A percentile compares a stretch with the other conserved stretches of the same genome.
Evolutionary conservation across 2,113 vertebrate species (phyloP).

Genomic region (Callorhinus ursinus): DNA sequence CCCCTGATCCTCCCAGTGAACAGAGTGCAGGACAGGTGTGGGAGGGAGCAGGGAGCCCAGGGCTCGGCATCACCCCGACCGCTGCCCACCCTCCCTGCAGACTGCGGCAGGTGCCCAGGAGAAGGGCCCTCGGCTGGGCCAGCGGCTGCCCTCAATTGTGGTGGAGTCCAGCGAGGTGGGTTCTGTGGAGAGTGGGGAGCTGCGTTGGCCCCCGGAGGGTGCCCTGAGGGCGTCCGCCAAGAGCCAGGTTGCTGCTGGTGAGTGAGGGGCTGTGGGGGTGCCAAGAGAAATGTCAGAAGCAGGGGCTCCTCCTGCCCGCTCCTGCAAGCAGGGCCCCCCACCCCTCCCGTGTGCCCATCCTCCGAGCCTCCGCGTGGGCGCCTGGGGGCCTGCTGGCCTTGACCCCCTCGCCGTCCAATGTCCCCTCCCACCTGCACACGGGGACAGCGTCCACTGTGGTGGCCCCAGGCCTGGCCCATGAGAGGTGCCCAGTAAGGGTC

Average conservation of each 20-base stretch:
- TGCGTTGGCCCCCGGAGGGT: conserved; percentile 74
- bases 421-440: neutral
- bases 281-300: too few relatives aligned
- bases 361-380: neutral
- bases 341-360: rapidly evolving
- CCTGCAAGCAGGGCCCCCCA: neutral
- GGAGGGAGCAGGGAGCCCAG: neutral
- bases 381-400: neutral
- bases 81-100: neutral
- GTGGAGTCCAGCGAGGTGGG: conserved; percentile 68
- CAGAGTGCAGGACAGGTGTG: neutral
- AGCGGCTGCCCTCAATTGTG: conserved; percentile 73
- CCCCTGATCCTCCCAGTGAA: neutral
- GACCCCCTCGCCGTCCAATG: neutral
- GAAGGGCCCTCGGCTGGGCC: conserved; percentile 52
- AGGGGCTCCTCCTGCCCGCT: rapidly evolving
- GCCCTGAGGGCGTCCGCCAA: neutral
- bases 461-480: neutral
- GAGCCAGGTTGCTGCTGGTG: conserved; percentile 46
- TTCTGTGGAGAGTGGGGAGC: conserved; percentile 75
- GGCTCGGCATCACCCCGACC: neutral
- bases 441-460: rapidly evolving
- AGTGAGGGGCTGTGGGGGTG: neutral
- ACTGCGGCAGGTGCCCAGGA: neutral
- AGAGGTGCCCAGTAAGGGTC: rapidly evolving